Base-by-base conservation (phyloP, 2,113 vertebrate species). In the Cyprinus carpio region DNA sequence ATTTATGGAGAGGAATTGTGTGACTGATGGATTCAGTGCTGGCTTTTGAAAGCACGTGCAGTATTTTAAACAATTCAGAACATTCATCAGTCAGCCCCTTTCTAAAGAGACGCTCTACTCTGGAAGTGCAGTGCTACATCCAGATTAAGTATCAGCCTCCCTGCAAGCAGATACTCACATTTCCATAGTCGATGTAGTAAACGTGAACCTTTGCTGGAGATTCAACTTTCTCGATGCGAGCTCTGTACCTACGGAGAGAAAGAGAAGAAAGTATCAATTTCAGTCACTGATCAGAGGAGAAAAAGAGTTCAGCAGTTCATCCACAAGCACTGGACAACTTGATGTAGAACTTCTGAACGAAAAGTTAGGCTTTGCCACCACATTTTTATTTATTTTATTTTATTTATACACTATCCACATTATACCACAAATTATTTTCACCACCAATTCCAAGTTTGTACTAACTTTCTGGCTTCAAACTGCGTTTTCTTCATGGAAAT, bases 121-220 rank as follows among this genome's bases (percentile, higher is more conserved):
- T 37, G 27, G 25, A 60, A 15, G 29, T 23, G 29, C 15, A 29
- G 75, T 15, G n/a, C n/a, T 60, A 43, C 58, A 81, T 46, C 11
- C 34, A 81, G 34, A 51, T 65, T 37, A 40, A 3, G 16, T 4
- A 60, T 83, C 49, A 71, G 37, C 75, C 34, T 20, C 54, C 64
- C 6, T 37, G 9, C 58, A 84, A n/a, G 79, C 62, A 34, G 77
- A 79, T 88, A 97, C 97, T 98, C 91, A 99, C 97, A 0, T 98
- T 99, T 92, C 98, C 97, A 0, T 99, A 99, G 94, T 99, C 97
- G 0, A 99, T 96, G 95, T 99, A 99, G 94, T 97, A 99, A 84
- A 98, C 96, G 1, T 98, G 96, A 7, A 98, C 96, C 84, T 95
- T 99, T 86, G 94, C 92, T 0, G 94, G 88, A 0, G 96, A 97